A percentile compares a stretch with the other conserved stretches of the same genome.
These are phyloP conservation scores for Phocoena sinus DNA, from an alignment of 2,113 vertebrate genomes.

Conservation along the genomic window DNA sequence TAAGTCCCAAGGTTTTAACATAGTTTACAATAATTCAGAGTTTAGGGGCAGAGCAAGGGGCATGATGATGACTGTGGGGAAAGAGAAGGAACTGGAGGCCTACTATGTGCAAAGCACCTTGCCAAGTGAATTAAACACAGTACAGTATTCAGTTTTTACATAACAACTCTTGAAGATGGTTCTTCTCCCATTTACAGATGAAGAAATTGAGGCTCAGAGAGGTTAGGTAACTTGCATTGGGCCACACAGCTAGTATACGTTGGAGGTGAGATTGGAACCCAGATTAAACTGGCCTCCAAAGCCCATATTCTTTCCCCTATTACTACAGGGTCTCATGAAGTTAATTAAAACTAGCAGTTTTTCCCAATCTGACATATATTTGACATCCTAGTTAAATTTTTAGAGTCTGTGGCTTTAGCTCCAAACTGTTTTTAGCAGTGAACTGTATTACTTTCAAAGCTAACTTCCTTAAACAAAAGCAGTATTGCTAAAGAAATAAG, in stretches of 20 bases:
- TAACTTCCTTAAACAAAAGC: conserved; percentile 31
- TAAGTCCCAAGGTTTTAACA: not conserved
- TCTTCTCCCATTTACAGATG: not conserved
- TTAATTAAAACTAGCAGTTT: conserved; percentile 18
- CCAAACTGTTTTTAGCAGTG: not conserved
- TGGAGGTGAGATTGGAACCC: not conserved
- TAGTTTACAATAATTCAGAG: not conserved
- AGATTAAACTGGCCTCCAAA: not conserved
- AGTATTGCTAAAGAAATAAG: not conserved
- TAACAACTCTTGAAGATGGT: not conserved
- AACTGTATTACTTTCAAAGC: not conserved
- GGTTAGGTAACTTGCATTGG: not conserved
- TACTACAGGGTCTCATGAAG: not conserved
- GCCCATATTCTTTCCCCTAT: not conserved
- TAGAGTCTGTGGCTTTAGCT: not conserved
- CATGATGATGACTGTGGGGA: not conserved
- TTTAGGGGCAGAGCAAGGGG: not conserved
- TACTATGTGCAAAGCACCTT: not conserved
- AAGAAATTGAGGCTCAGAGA: not conserved
- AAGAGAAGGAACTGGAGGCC: not conserved
- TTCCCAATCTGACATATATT: not conserved
- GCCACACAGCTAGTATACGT: not conserved
- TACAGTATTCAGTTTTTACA: not conserved
- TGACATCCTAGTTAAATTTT: not conserved
- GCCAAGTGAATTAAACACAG: not conserved